A percentile compares a stretch with the other conserved stretches of the same genome.
Conservation (phyloP, 2,113 vertebrate species). For the Entelurus aequoreus region DNA sequence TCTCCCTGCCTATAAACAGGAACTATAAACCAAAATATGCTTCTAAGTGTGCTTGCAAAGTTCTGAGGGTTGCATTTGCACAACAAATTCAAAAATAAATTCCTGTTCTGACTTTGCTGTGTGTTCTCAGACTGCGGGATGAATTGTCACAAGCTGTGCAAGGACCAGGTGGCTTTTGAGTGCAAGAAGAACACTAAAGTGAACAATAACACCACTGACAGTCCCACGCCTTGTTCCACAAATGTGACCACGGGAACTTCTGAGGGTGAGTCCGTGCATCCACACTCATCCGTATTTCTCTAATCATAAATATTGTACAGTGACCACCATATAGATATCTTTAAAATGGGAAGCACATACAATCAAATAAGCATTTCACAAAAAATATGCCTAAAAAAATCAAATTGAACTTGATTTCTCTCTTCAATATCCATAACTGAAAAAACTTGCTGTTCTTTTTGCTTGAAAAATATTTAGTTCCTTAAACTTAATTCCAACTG, state of each 20-base stretch:
- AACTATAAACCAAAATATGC: conserved; percentile 33
- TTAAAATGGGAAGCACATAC: conserved; percentile 1
- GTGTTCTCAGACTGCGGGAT: conserved; percentile 85
- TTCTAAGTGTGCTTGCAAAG: conserved; percentile 36
- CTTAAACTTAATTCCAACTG: too few species aligned
- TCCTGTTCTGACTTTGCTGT: conserved; percentile 49
- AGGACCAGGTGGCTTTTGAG: conserved; percentile 93
- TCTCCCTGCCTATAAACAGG: conserved; percentile 28
- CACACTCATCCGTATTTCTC: neutral
- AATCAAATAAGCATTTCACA: neutral
- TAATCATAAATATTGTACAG: neutral
- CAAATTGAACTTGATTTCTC: too few species aligned
- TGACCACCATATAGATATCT: neutral
- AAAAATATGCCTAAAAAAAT: too few species aligned
- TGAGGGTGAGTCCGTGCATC: conserved; percentile 63
- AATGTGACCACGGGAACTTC: conserved; percentile 67
- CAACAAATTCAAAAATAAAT: conserved; percentile 36
- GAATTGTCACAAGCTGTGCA: conserved; percentile 96
- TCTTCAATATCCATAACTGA: too few species aligned
- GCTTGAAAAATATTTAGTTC: conserved; percentile 15
- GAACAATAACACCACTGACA: conserved; percentile 68
- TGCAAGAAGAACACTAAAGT: conserved; percentile 88
- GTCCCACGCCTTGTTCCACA: conserved; percentile 70
- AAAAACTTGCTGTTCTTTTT: neutral
- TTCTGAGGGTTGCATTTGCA: conserved; percentile 40